Evolutionary conservation across 30 jellyfish, hydroid and myxozoan species (phyloP).

Genomic region (Mastigias papua): DNA sequence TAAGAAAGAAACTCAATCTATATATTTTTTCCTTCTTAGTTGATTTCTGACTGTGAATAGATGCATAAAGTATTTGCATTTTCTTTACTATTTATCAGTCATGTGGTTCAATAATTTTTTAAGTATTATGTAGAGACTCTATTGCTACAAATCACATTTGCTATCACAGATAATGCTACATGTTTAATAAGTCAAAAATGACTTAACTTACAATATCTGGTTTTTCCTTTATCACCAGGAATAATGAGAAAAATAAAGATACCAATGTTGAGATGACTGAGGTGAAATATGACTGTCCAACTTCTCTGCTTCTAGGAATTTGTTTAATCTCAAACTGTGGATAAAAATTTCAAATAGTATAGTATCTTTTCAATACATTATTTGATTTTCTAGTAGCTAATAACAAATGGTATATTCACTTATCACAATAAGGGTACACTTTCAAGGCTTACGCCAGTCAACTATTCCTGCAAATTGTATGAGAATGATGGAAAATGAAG

Average conservation of each 20-base stretch:
- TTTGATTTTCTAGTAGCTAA: neutral
- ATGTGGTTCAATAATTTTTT: no score
- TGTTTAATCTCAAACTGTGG: conserved; percentile 56
- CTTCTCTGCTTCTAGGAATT: conserved; percentile 93
- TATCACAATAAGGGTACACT: no score
- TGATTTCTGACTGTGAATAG: neutral
- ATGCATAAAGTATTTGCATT: no score
- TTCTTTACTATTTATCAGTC: no score
- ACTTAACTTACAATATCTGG: conserved; percentile 93
- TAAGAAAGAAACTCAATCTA: conserved; percentile 1
- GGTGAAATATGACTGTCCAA: conserved; percentile 83
- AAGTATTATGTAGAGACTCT: no score
- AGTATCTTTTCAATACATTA: neutral
- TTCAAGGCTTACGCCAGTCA: no score
- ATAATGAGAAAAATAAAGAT: conserved; percentile 71
- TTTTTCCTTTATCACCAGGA: conserved; percentile 61
- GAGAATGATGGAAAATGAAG: no score
- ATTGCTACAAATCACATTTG: no score
- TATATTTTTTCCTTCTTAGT: no score
- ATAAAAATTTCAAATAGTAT: neutral
- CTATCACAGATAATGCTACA: no score
- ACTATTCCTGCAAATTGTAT: no score
- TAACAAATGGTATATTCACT: no score
- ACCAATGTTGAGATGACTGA: conserved; percentile 79
- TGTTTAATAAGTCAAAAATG: neutral